Percentiles rank a stretch among this genome's conserved stretches.
These are phyloP conservation scores for Zaprionus nigranus DNA, from an alignment of 1,140 invertebrate genomes.

Conservation along the genomic window DNA sequence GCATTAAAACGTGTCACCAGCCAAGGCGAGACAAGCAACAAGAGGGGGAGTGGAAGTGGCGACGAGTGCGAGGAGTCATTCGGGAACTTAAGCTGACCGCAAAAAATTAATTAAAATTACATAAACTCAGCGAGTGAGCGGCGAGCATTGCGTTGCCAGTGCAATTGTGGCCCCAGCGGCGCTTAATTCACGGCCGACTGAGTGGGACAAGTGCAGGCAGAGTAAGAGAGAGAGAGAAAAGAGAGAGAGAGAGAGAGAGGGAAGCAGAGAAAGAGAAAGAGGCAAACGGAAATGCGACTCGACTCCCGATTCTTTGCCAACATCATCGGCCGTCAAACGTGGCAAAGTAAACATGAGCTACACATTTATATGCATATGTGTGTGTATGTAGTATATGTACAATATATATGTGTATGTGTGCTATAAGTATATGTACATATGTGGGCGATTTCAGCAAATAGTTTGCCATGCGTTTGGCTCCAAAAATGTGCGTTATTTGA, in stretches of 20 bases:
- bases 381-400: neutral
- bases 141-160: slow-evolving; percentile 4
- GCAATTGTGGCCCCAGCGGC: slow-evolving; percentile 22
- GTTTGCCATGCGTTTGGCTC: slow-evolving; percentile 52
- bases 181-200: slow-evolving; percentile 41
- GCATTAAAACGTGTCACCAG: slow-evolving; percentile 53
- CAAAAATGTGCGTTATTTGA: slow-evolving; percentile 74
- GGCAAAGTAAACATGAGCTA: slow-evolving; percentile 33
- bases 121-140: slow-evolving; percentile 32
- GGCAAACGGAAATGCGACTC: neutral
- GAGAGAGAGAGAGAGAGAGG: neutral
- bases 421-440: neutral
- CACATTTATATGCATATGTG: neutral
- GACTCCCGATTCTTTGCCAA: slow-evolving; percentile 26
- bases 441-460: slow-evolving; percentile 66
- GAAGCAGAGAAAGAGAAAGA: neutral
- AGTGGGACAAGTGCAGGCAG: neutral
- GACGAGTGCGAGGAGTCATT: slow-evolving; percentile 25
- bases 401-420: neutral
- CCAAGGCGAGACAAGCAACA: slow-evolving; percentile 19
- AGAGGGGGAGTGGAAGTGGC: neutral
- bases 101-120: slow-evolving; percentile 79
- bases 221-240: neutral
- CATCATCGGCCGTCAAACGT: slow-evolving; percentile 35
- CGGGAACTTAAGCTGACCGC: slow-evolving; percentile 63